Evolutionary conservation across 2,113 vertebrate species (phyloP).

Genomic region (Erinaceus europaeus): DNA sequence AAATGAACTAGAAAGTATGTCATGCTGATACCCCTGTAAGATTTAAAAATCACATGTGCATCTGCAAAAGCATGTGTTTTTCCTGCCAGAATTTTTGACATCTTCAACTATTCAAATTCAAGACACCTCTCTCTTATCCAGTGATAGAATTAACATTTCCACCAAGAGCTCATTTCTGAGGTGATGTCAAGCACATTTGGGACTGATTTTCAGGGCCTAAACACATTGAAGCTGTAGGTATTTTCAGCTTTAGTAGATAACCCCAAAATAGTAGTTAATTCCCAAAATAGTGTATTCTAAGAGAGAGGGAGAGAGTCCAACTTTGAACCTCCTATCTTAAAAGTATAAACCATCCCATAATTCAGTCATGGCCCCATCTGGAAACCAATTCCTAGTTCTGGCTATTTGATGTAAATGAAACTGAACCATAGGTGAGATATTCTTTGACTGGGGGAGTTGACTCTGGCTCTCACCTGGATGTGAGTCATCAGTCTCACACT

Average conservation of each 20-base stretch:
- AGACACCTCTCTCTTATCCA: neutral
- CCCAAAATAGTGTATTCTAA: neutral
- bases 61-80: neutral
- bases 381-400: neutral
- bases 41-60: neutral
- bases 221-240: neutral
- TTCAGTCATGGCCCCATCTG: neutral
- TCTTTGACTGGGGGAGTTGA: neutral
- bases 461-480: neutral
- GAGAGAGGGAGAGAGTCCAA: neutral
- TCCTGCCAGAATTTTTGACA: neutral
- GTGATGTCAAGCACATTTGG: neutral
- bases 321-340: slow-evolving; percentile 43
- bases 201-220: neutral
- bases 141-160: neutral
- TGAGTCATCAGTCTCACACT: neutral
- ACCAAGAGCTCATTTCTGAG: neutral
- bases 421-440: neutral
- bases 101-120: neutral
- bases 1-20: neutral
- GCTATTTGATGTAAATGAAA: slow-evolving; percentile 34
- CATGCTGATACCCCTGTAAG: neutral
- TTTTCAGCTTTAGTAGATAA: neutral
- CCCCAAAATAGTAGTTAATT: neutral
- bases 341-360: neutral